A percentile compares a stretch with the other conserved stretches of the same genome.
phyloP scores from a whole-genome alignment of 2,797 vertebrate species.

The Eurystomus glaucurus region DNA sequence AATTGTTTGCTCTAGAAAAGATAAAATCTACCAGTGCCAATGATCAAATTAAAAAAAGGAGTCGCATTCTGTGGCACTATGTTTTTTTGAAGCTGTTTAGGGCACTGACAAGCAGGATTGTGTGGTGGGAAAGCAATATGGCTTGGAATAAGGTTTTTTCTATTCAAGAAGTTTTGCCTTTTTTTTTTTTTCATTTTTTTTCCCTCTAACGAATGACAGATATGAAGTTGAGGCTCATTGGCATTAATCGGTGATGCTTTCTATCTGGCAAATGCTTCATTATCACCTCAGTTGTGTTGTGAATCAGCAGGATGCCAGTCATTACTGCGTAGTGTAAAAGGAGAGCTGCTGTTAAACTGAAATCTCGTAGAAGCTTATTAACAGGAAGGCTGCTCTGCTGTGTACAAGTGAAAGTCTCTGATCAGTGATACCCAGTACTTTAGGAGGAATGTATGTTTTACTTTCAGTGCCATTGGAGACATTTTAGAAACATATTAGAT shows the following conservation, averaged over 20 bases:
- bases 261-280: slow-evolving; percentile 15
- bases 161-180: background rate
- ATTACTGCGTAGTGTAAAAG: background rate
- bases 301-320: slow-evolving; percentile 13
- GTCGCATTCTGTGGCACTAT: background rate
- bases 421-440: background rate
- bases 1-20: background rate
- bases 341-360: background rate
- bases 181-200: rapidly evolving
- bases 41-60: background rate
- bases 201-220: background rate
- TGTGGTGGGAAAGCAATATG: background rate
- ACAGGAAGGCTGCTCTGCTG: background rate
- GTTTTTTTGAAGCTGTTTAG: background rate
- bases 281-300: background rate
- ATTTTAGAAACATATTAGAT: background rate
- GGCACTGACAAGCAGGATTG: background rate
- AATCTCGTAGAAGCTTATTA: background rate
- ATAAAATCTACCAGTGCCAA: background rate
- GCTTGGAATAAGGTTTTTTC: background rate
- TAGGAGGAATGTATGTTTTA: background rate
- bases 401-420: background rate
- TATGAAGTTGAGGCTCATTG: background rate
- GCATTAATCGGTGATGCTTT: slow-evolving; percentile 12
- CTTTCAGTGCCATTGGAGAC: background rate